Evolutionary conservation across 2,888 invertebrate species (phyloP).

Genomic region (Trypoxylon attenuatum): DNA sequence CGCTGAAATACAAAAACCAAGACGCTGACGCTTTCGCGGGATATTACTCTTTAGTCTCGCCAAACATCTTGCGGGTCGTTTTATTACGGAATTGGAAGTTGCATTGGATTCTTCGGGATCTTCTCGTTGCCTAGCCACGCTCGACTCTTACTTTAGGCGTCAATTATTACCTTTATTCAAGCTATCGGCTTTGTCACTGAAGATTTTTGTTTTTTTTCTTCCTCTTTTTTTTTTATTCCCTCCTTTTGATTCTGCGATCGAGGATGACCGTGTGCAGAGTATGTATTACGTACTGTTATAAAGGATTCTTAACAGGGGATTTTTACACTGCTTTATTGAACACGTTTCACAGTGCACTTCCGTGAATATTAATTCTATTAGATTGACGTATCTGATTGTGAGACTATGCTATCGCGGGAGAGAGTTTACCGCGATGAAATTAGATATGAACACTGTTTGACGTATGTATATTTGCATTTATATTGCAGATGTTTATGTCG

Average conservation of each 20-base stretch:
- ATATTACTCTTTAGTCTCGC: background rate
- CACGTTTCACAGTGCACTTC: background rate
- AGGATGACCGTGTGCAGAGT: too few species aligned
- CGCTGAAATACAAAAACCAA: slow-evolving; percentile 7
- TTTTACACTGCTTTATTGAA: background rate
- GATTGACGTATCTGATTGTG: background rate
- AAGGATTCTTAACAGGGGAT: too few species aligned
- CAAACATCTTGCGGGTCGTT: background rate
- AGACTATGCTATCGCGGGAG: background rate
- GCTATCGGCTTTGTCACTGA: too few species aligned
- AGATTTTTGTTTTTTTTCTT: slow-evolving; percentile 1
- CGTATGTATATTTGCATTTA: slow-evolving; percentile 14
- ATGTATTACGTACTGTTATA: too few species aligned
- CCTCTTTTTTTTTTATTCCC: too few species aligned
- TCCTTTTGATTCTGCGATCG: too few species aligned
- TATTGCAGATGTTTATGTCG: slow-evolving; percentile 52
- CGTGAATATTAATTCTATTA: slow-evolving; percentile 1
- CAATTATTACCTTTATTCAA: too few species aligned
- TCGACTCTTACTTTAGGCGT: too few species aligned
- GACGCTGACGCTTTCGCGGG: too few species aligned
- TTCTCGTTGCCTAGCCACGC: background rate
- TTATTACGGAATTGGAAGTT: background rate
- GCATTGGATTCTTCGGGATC: background rate
- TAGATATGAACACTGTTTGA: background rate
- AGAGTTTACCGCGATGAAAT: background rate